phyloP scores from a whole-genome alignment of 2,113 vertebrate species.

The Planiliza haematocheilus region DNA sequence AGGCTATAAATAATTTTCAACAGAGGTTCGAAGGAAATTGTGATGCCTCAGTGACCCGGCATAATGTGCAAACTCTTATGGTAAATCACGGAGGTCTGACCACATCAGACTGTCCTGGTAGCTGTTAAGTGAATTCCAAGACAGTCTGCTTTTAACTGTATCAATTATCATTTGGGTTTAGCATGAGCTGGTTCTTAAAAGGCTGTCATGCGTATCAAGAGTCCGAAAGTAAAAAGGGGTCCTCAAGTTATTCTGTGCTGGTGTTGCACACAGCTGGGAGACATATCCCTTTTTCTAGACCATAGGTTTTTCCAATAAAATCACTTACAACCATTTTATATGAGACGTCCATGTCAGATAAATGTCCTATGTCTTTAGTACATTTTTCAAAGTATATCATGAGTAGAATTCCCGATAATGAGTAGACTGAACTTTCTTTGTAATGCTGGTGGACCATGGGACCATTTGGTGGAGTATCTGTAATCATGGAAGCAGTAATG shows the following conservation, averaged over 20 bases:
- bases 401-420: neutral
- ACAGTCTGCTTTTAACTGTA: slow-evolving; percentile 13
- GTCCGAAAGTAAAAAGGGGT: neutral
- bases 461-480: neutral
- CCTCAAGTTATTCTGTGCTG: no score
- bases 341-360: neutral
- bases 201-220: neutral
- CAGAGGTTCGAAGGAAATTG: slow-evolving; percentile 20
- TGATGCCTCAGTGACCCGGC: slow-evolving; percentile 29
- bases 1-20: slow-evolving; percentile 47
- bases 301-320: no score
- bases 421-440: neutral
- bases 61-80: slow-evolving; percentile 46
- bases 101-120: slow-evolving; percentile 46
- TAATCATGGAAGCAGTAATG: neutral
- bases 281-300: neutral
- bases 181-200: neutral
- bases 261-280: neutral
- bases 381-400: neutral
- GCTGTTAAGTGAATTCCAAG: slow-evolving; percentile 51
- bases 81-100: slow-evolving; percentile 28
- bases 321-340: neutral
- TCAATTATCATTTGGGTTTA: slow-evolving; percentile 17
- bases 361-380: neutral
- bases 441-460: neutral